Evolutionary conservation across 2,888 invertebrate species (phyloP).

Genomic region (Cheilosia variabilis): DNA sequence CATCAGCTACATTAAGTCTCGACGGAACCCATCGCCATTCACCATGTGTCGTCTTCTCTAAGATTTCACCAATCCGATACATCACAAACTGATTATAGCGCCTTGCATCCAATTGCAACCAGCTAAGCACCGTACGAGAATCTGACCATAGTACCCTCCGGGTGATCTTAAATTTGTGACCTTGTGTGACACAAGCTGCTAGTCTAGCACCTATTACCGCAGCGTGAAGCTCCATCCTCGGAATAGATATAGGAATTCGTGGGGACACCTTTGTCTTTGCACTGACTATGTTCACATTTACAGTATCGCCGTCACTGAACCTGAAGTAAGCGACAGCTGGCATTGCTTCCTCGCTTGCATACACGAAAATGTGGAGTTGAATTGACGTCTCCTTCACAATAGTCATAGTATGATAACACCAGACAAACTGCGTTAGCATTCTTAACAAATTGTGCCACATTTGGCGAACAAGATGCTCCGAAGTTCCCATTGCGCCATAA

Average conservation of each 20-base stretch:
- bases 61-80: conserved; percentile 21
- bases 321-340: conserved; percentile 76
- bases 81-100: conserved; percentile 71
- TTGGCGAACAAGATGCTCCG: too few species aligned
- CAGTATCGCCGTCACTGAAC: conserved; percentile 17
- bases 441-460: too few species aligned
- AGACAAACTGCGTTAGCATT: too few species aligned
- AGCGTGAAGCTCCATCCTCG: conserved; percentile 75
- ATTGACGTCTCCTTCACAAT: not conserved
- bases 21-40: conserved; percentile 29
- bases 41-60: not conserved
- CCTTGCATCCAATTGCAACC: not conserved
- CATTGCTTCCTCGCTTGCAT: conserved; percentile 75
- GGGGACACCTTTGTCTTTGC: conserved; percentile 76
- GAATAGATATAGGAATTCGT: conserved; percentile 71
- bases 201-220: conserved; percentile 24
- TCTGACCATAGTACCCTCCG: not conserved
- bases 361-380: conserved; percentile 72
- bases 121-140: too few species aligned
- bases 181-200: conserved; percentile 5
- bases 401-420: not conserved
- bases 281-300: conserved; percentile 62
- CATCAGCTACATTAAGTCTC: conserved; percentile 23
- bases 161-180: conserved; percentile 22
- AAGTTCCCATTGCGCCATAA: conserved; percentile 76